Evolutionary conservation across 2,113 vertebrate genomes (phyloP), one percentile per base, ranked within the genome.

Genomic region (Numida meleagris): DNA sequence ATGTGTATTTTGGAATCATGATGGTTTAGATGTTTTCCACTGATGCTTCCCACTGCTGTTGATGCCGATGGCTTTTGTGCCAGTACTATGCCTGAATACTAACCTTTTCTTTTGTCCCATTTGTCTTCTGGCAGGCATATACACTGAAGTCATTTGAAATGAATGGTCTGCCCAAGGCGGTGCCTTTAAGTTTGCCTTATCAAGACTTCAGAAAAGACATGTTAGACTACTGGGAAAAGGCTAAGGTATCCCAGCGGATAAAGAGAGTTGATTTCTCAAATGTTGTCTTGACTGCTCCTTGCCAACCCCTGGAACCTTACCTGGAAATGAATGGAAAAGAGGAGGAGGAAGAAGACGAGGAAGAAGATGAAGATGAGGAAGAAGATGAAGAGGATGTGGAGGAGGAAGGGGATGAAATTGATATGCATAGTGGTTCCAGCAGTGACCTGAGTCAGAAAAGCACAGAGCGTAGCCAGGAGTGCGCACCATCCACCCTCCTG

Each of bases 241-340:
- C 97, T 12, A 96, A 96, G 42, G 38, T 98, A 59, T 98, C 98
- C 84, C 98, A 98, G 75, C 96, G 98, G 86, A 98, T 98, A 89
- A 98, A 99, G 92, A 98, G 98, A 87, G 99, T 98, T 5, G 99
- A 99, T 97, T 99, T 99, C 97, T 98, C 99, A 13, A 98, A 98
- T 14, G 96, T 99, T 85, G 98, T 99, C 95, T 96, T 99, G 76
- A 98, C 98, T 6, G 97, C 98, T 29, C 98, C 97, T 68, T 97
- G 96, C 81, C 97, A 97, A 62, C 94, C 97, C 6, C 88, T 94
- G 48, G 82, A 96, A 66, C 93, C 97, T 33, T 97, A 97, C 16
- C 70, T 96, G 65, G 97, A 98, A 87, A 89, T 98, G 2, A 97
- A 98, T 48, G 97, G 98, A 67, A 95, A 93, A 89, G 87, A 91